Evolutionary conservation across 2,113 vertebrate species (phyloP).

Genomic region (Panurus biarmicus): DNA sequence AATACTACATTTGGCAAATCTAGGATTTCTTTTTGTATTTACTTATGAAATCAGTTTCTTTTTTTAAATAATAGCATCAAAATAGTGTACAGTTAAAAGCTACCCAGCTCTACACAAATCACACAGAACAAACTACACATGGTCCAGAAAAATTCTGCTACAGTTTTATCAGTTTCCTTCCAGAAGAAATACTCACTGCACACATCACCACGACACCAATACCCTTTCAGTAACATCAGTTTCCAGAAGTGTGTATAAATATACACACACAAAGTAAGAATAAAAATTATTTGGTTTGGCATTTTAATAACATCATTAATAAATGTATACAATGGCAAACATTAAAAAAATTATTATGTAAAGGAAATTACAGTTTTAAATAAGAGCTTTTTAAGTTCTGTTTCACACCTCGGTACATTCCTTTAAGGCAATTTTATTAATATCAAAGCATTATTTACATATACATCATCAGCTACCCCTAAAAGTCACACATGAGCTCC

Average conservation of each 20-base stretch:
- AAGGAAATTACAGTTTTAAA: slow-evolving; percentile 73
- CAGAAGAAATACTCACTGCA: neutral
- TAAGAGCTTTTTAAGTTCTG: slow-evolving; percentile 71
- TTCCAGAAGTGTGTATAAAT: slow-evolving; percentile 9
- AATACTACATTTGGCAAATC: neutral
- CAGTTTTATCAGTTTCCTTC: neutral
- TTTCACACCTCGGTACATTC: slow-evolving; percentile 67
- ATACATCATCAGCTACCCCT: slow-evolving; percentile 54
- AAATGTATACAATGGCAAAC: slow-evolving; percentile 72
- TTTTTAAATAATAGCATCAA: neutral
- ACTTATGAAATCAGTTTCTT: neutral
- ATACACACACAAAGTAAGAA: slow-evolving; percentile 28
- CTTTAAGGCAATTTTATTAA: slow-evolving; percentile 76
- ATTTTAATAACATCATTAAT: slow-evolving; percentile 73
- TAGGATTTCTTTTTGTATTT: neutral
- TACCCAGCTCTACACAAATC: neutral
- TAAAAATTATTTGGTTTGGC: slow-evolving; percentile 68
- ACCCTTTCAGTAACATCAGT: neutral
- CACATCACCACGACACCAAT: slow-evolving; percentile 1
- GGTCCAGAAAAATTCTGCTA: neutral
- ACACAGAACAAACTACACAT: neutral
- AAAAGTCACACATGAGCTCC: slow-evolving; percentile 54
- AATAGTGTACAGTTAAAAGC: neutral
- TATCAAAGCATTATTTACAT: slow-evolving; percentile 68
- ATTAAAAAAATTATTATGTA: slow-evolving; percentile 62